Conservation (phyloP, 2,888 invertebrate species). For the Heterodera filipjevi region DNA sequence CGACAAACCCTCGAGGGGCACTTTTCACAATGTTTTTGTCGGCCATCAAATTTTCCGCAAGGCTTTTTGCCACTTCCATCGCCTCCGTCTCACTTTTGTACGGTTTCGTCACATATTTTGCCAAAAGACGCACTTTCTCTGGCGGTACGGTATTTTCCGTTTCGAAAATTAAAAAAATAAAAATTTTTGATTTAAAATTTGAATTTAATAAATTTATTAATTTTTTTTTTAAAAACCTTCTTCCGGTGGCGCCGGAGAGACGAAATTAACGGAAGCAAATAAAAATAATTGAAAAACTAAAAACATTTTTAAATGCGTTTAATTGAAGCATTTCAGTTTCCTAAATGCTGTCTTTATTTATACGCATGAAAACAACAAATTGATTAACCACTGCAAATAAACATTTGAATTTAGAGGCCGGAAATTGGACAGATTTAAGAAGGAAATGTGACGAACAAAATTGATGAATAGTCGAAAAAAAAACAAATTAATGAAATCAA, state of each 20-base stretch:
- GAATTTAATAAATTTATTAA: not conserved
- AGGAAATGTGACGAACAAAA: too few species aligned
- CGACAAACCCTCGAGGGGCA: not conserved
- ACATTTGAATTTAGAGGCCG: too few species aligned
- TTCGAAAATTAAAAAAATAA: not conserved
- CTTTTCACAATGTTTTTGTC: slow-evolving; percentile 2
- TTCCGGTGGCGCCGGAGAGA: not conserved
- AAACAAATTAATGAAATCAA: too few species aligned
- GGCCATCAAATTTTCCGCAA: not conserved
- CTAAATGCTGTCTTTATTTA: too few species aligned
- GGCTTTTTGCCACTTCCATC: not conserved
- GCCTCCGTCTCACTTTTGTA: not conserved
- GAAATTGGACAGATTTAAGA: too few species aligned
- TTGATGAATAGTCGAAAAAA: too few species aligned
- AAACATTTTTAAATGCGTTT: not conserved
- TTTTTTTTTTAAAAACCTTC: slow-evolving; percentile 1
- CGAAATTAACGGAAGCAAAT: not conserved
- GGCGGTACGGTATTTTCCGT: not conserved
- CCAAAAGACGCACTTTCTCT: not conserved
- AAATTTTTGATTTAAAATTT: not conserved
- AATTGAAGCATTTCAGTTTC: too few species aligned
- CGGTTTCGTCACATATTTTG: not conserved
- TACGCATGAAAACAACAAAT: too few species aligned
- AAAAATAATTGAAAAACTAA: not conserved
- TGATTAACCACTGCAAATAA: too few species aligned